phyloP scores from a whole-genome alignment of 1,140 invertebrate species.

The Calosoma granatense region DNA sequence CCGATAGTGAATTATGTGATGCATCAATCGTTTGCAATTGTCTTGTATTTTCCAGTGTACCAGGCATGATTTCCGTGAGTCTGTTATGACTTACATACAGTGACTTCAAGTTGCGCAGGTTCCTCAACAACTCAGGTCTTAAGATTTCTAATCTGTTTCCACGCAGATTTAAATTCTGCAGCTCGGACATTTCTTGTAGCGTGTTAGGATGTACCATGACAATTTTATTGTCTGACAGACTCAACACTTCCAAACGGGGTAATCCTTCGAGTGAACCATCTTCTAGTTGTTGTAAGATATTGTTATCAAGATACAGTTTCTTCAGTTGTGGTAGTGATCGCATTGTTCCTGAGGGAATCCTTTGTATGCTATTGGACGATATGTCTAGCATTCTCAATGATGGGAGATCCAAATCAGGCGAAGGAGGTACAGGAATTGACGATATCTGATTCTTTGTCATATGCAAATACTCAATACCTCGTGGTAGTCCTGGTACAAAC shows the following conservation, averaged over 20 bases:
- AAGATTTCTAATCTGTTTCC: conserved; percentile 66
- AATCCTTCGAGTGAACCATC: conserved; percentile 59
- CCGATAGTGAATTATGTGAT: conserved; percentile 64
- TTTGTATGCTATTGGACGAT: conserved; percentile 64
- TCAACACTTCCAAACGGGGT: conserved; percentile 60
- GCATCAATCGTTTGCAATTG: conserved; percentile 63
- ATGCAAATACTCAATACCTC: conserved; percentile 66
- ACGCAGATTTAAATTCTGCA: conserved; percentile 60
- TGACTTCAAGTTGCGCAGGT: conserved; percentile 49
- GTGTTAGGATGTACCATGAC: conserved; percentile 53
- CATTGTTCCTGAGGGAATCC: conserved; percentile 53
- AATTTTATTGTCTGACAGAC: conserved; percentile 66
- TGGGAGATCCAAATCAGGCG: conserved; percentile 57
- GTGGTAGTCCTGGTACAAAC: conserved; percentile 60
- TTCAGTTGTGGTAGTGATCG: conserved; percentile 57
- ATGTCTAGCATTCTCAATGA: conserved; percentile 62
- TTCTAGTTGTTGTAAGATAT: conserved; percentile 59
- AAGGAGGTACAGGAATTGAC: conserved; percentile 47
- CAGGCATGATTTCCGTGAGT: conserved; percentile 53
- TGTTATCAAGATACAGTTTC: conserved; percentile 66
- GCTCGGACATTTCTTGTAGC: conserved; percentile 47
- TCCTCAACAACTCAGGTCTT: conserved; percentile 53
- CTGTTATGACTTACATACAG: conserved; percentile 71
- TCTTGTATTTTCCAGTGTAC: conserved; percentile 52
- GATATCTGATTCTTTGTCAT: conserved; percentile 63